Evolutionary conservation across 2,888 invertebrate genomes (phyloP).

Genomic region (Isoperla grammatica): DNA sequence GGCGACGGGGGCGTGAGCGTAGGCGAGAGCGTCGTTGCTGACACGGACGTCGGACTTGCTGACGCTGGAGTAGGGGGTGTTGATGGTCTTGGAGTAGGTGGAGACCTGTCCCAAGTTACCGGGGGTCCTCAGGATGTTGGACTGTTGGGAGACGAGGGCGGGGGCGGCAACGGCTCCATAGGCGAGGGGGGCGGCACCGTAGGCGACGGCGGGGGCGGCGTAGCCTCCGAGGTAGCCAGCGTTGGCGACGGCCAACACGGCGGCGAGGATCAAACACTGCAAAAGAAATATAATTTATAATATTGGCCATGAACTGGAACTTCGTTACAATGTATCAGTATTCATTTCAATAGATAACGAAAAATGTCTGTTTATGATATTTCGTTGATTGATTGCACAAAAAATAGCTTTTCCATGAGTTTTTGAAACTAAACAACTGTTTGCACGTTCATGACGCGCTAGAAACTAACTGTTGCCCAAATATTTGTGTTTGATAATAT

Average conservation of each 20-base stretch:
- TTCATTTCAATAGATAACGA: too few relatives aligned
- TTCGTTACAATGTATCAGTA: too few relatives aligned
- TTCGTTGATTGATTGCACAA: too few relatives aligned
- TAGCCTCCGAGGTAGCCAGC: conserved; percentile 32
- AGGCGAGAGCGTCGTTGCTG: conserved; percentile 33
- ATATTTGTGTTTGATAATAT: too few relatives aligned
- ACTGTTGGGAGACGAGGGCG: conserved; percentile 30
- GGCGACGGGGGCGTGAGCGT: conserved; percentile 30
- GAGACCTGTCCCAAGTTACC: conserved; percentile 33
- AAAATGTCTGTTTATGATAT: too few relatives aligned
- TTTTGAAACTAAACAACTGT: too few relatives aligned
- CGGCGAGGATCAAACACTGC: conserved; percentile 24
- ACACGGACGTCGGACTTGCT: conserved; percentile 33
- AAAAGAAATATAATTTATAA: conserved; percentile 13
- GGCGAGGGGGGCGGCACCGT: conserved; percentile 20
- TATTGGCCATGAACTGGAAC: too few relatives aligned
- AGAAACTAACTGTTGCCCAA: too few relatives aligned
- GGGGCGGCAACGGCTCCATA: conserved; percentile 24
- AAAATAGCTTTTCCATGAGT: too few relatives aligned
- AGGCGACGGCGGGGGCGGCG: conserved; percentile 37
- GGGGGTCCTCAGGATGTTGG: conserved; percentile 33
- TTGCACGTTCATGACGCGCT: too few relatives aligned
- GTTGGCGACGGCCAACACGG: conserved; percentile 34
- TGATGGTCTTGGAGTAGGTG: conserved; percentile 33
- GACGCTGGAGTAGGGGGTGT: conserved; percentile 34